Conservation (phyloP, 2,888 invertebrate genomes). For the Apodemia zela region DNA sequence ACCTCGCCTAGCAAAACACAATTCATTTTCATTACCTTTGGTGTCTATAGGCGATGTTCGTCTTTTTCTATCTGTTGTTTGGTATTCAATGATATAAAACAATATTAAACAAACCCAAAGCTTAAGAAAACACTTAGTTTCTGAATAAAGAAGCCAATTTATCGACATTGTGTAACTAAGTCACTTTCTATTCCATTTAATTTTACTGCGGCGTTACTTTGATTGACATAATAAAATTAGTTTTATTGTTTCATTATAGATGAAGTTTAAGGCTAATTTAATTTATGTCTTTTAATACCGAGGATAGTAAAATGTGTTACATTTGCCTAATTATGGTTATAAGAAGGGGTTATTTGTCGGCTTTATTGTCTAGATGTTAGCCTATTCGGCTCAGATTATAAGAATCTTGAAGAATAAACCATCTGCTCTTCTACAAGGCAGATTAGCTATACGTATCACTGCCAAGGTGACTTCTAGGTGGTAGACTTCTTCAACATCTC, state of each 20-base stretch:
- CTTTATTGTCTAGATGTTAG: no score
- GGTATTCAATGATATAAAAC: no score
- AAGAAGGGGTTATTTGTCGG: neutral
- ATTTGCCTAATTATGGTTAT: neutral
- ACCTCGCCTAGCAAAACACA: no score
- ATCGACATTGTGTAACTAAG: conserved; percentile 1
- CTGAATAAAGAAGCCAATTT: neutral
- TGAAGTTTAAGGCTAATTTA: neutral
- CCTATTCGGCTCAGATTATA: no score
- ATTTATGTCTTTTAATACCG: conserved; percentile 11
- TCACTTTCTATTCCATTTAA: conserved; percentile 11
- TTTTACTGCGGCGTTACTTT: conserved; percentile 9
- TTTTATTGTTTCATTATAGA: conserved; percentile 7
- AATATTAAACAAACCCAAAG: conserved; percentile 3
- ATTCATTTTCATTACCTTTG: no score
- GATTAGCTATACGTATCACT: no score
- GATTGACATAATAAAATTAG: conserved; percentile 10
- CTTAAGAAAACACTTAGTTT: neutral
- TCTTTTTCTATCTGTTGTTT: no score
- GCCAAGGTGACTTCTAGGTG: no score
- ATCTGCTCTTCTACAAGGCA: no score
- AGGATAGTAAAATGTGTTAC: conserved; percentile 11
- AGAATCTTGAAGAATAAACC: no score
- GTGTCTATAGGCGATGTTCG: no score
- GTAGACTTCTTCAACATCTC: no score